Percentiles rank a stretch among this genome's conserved stretches.
phyloP scores from a whole-genome alignment of 2,113 vertebrate genomes.

The Scolopax mira region DNA sequence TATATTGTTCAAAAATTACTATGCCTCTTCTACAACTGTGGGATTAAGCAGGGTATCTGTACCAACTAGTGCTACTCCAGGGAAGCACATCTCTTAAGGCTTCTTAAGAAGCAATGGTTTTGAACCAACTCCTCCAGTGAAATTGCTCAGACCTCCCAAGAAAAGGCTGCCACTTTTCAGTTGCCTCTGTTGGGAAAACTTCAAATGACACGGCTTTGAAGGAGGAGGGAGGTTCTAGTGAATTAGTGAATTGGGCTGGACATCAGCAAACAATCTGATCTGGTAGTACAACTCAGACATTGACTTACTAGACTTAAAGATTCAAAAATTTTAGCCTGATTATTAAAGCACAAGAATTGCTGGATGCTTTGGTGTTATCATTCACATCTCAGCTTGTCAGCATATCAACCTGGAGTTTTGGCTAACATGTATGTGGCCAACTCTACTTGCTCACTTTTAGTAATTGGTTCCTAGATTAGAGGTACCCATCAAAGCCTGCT shows the following conservation, averaged over 20 bases:
- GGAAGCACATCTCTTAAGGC: neutral
- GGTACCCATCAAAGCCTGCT: neutral
- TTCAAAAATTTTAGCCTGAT: neutral
- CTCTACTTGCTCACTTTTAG: neutral
- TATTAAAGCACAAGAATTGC: neutral
- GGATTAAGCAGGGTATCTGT: neutral
- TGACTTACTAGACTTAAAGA: neutral
- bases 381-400: neutral
- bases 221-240: neutral
- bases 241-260: neutral
- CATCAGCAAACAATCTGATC: neutral
- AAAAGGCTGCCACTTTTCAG: neutral
- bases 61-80: neutral
- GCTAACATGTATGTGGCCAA: neutral
- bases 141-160: neutral
- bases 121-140: neutral
- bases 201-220: neutral
- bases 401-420: neutral
- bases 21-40: neutral
- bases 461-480: neutral
- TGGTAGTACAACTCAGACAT: neutral
- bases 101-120: neutral
- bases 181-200: neutral
- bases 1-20: conserved; percentile 34
- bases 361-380: neutral